Evolutionary conservation across 2,888 invertebrate species (phyloP).

Genomic region (Atrina japonica): DNA sequence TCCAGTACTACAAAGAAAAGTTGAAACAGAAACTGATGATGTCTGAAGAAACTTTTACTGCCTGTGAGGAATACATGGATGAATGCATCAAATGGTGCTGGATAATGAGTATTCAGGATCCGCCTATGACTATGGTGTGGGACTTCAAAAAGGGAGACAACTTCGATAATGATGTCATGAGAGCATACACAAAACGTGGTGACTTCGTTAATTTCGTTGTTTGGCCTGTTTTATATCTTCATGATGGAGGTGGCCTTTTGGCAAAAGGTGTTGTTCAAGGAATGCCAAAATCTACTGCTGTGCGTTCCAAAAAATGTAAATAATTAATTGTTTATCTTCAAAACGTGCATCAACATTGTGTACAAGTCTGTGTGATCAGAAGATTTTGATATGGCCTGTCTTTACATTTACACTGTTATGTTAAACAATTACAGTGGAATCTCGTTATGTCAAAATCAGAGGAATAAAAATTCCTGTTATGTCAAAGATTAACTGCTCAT

Average conservation of each 20-base stretch:
- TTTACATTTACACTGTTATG: too few relatives aligned
- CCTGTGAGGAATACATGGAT: conserved; percentile 24
- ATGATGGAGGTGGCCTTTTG: conserved; percentile 33
- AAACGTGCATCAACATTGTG: too few relatives aligned
- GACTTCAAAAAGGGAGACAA: conserved; percentile 15
- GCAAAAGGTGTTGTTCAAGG: conserved; percentile 41
- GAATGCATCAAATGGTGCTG: conserved; percentile 29
- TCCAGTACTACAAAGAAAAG: conserved; percentile 5
- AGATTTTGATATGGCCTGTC: too few relatives aligned
- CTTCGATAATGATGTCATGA: conserved; percentile 26
- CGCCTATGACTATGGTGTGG: conserved; percentile 35
- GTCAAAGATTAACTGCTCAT: too few relatives aligned
- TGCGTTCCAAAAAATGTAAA: too few relatives aligned
- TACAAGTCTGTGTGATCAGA: too few relatives aligned
- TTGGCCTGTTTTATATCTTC: conserved; percentile 38
- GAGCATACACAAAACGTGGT: conserved; percentile 34
- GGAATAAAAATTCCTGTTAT: too few relatives aligned
- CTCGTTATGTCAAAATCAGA: too few relatives aligned
- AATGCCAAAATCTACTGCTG: too few relatives aligned
- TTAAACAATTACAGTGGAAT: too few relatives aligned
- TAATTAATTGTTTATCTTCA: too few relatives aligned
- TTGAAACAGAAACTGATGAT: neutral
- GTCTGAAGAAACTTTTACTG: conserved; percentile 3
- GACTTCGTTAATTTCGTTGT: conserved; percentile 29
- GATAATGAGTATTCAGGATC: conserved; percentile 36